A percentile compares a stretch with the other conserved stretches of the same genome.
These are phyloP conservation scores for Leptobrachium leishanense DNA, from an alignment of 2,113 vertebrate genomes.

Conservation along the genomic window DNA sequence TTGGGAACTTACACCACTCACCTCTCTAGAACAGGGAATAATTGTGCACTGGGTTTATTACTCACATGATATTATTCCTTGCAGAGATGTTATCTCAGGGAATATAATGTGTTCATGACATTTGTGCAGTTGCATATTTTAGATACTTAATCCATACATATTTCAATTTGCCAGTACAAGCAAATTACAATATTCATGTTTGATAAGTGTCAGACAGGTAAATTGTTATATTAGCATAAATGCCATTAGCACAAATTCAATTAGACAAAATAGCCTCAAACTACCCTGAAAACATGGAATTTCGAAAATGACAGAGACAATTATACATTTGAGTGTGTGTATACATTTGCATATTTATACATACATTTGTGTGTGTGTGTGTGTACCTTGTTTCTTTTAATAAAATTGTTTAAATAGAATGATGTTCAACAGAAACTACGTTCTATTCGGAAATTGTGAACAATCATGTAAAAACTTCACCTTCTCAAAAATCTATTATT, in stretches of 20 bases:
- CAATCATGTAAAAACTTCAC: too few species aligned
- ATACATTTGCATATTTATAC: slow-evolving; percentile 8
- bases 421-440: neutral
- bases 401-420: slow-evolving; percentile 9
- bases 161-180: slow-evolving; percentile 46
- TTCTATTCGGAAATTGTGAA: too few species aligned
- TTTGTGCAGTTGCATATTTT: neutral
- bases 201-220: slow-evolving; percentile 38
- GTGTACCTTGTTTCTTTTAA: neutral
- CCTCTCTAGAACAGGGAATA: too few species aligned
- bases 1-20: too few species aligned
- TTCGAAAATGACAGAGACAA: slow-evolving; percentile 25
- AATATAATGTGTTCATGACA: too few species aligned
- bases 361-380: neutral
- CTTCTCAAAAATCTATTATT: too few species aligned
- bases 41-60: too few species aligned
- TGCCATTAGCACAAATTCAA: slow-evolving; percentile 26
- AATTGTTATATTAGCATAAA: slow-evolving; percentile 37
- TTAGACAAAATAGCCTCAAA: slow-evolving; percentile 43
- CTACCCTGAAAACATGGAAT: slow-evolving; percentile 36
- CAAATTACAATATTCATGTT: slow-evolving; percentile 38
- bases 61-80: too few species aligned
- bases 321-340: slow-evolving; percentile 27
- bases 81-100: too few species aligned
- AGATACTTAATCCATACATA: slow-evolving; percentile 14